Evolutionary conservation across 2,888 invertebrate genomes (phyloP).

Genomic region (Camponotus fellah): DNA sequence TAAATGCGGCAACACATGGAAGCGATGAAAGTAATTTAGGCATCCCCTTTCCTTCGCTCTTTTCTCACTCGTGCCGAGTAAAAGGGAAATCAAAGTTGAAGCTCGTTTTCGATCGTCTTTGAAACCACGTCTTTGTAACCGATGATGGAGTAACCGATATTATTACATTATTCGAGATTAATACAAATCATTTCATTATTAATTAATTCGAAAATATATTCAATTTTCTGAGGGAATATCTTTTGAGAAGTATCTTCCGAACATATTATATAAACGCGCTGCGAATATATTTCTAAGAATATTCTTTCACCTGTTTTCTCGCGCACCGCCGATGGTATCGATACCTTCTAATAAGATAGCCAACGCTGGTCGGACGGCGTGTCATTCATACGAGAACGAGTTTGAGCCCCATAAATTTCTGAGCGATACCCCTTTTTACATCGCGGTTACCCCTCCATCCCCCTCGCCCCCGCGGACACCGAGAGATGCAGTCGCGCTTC

Average conservation of each 20-base stretch:
- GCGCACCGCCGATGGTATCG: constrained; percentile 9
- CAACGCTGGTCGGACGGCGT: constrained; percentile 8
- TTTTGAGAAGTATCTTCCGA: background rate
- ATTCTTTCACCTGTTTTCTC: constrained; percentile 24
- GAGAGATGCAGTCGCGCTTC: constrained; percentile 39
- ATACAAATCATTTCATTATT: background rate
- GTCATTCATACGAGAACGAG: constrained; percentile 54
- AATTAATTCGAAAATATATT: background rate
- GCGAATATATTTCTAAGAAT: constrained; percentile 12
- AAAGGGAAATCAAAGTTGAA: constrained; percentile 39
- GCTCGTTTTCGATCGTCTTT: constrained; percentile 24
- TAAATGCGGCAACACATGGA: background rate
- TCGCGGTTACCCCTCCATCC: background rate
- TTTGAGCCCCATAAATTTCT: constrained; percentile 46
- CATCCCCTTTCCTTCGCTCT: constrained; percentile 8
- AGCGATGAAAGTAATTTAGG: constrained; percentile 54
- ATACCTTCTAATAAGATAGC: constrained; percentile 36
- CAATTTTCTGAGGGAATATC: background rate
- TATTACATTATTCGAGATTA: background rate
- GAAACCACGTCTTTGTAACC: constrained; percentile 30
- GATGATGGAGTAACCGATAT: background rate
- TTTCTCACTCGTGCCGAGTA: constrained; percentile 12
- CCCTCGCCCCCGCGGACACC: background rate
- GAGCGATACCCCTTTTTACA: constrained; percentile 44
- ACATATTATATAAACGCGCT: background rate